A percentile compares a stretch with the other conserved stretches of the same genome.
phyloP scores from a whole-genome alignment of 2,113 vertebrate species.

The Myotis yumanensis region DNA sequence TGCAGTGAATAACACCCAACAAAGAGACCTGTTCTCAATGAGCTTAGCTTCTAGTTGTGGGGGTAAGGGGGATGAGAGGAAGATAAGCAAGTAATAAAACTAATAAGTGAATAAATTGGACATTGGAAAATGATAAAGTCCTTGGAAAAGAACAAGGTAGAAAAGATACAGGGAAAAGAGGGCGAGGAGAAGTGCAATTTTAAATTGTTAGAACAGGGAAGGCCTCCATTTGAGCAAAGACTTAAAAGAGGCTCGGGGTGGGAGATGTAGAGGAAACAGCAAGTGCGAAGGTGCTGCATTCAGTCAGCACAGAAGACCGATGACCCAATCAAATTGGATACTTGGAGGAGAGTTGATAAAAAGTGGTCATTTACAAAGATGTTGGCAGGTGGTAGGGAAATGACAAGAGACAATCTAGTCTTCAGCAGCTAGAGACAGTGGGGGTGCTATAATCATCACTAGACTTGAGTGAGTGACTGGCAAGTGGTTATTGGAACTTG shows the following conservation, averaged over 20 bases:
- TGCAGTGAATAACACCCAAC: neutral
- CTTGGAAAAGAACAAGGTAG: neutral
- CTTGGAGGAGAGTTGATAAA: neutral
- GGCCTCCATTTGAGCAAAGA: neutral
- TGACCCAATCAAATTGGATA: neutral
- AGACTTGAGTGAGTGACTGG: neutral
- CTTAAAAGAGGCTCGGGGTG: neutral
- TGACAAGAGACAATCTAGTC: neutral
- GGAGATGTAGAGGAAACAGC: neutral
- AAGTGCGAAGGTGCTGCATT: neutral
- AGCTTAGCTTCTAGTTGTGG: neutral
- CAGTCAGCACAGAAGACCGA: neutral
- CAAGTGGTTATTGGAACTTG: neutral
- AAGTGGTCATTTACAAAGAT: neutral
- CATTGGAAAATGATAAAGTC: neutral
- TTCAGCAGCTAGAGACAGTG: neutral
- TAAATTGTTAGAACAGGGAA: neutral
- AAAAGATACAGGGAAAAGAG: neutral
- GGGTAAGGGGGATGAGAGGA: no score
- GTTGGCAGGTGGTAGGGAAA: neutral
- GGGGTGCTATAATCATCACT: neutral
- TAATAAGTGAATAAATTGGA: neutral
- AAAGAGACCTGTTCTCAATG: neutral
- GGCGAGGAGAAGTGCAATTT: neutral
- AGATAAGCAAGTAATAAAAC: neutral